Base-by-base conservation (phyloP, 2,797 vertebrate genomes). In the Lacerta agilis region DNA sequence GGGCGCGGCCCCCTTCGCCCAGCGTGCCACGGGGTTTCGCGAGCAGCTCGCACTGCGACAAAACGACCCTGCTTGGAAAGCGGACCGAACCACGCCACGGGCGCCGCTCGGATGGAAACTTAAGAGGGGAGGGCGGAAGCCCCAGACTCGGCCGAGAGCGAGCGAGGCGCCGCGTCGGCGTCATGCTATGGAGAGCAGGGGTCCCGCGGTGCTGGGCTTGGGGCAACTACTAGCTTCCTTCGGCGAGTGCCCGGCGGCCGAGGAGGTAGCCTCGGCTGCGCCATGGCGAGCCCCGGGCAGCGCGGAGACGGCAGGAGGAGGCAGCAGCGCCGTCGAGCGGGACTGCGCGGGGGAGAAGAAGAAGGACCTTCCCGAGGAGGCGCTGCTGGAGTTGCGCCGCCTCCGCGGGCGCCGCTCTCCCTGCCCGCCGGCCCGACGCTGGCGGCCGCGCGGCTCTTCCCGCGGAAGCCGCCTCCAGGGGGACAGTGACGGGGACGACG, bases 341-440 rank as follows among this genome's bases (percentile, higher is more conserved):
- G 58, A 41, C 8, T 10, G 25, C 23, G 9, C 43, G n/a, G 73
- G 64, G 84, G 61, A 82, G n/a, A 9, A 18, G 45, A 71, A 27
- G 77, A 4, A 25, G 66, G 49, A 78, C 8, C 82, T 55, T 55
- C 49, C 45, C 29, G 82, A 75, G 3, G 82, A 27, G 85, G 69
- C 80, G 79, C 89, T 78, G 89, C 81, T 79, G 41, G 84, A 78
- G 75, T 81, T 89, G 79, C 95, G 92, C 15, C 89, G 91, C 67
- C 91, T 89, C 85, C 93, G 88, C 6, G 87, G 89, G 20, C 94
- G 95, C 41, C 95, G 23, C 88, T 91, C 8, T 95, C 96, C 1
- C 41, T 95, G 82, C 96, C 95, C 0, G 80, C 89, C 1, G 92
- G 91, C 29, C 91, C 91, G n/a, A 66, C 90, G 67, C 69, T 82